A percentile compares a stretch with the other conserved stretches of the same genome.
Evolutionary conservation across 2,113 vertebrate species (phyloP).

Genomic region (Todiramphus chloris): DNA sequence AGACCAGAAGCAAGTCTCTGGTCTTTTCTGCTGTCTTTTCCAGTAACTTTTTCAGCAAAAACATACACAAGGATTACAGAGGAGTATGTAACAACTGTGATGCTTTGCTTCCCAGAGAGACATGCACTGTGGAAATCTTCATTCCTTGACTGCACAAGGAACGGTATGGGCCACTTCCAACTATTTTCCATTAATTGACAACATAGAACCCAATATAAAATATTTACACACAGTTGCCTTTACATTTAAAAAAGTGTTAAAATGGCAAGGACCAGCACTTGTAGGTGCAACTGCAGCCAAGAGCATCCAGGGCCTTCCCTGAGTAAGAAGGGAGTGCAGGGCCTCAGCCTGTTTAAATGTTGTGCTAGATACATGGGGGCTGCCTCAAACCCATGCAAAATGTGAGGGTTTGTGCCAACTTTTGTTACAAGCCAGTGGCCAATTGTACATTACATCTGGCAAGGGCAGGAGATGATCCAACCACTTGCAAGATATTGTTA

Average conservation of each 20-base stretch:
- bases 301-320: not conserved
- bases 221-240: not conserved
- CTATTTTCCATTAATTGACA: not conserved
- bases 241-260: rapidly evolving
- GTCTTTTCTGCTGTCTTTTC: not conserved
- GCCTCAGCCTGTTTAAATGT: not conserved
- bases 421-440: not conserved
- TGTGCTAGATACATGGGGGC: not conserved
- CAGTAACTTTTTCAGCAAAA: not conserved
- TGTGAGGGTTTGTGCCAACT: not conserved
- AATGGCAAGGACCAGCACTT: not conserved
- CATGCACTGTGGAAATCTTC: not conserved
- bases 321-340: not conserved
- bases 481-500: not conserved
- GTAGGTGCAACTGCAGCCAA: not conserved
- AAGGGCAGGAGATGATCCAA: not conserved
- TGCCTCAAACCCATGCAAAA: not conserved
- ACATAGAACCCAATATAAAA: rapidly evolving
- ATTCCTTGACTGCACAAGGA: not conserved
- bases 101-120: not conserved
- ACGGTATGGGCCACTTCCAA: rapidly evolving
- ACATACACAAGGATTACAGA: rapidly evolving
- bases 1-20: not conserved
- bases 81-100: not conserved
- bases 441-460: not conserved